Evolutionary conservation across 2,113 vertebrate species (phyloP).

Genomic region (Myocastor coypus): DNA sequence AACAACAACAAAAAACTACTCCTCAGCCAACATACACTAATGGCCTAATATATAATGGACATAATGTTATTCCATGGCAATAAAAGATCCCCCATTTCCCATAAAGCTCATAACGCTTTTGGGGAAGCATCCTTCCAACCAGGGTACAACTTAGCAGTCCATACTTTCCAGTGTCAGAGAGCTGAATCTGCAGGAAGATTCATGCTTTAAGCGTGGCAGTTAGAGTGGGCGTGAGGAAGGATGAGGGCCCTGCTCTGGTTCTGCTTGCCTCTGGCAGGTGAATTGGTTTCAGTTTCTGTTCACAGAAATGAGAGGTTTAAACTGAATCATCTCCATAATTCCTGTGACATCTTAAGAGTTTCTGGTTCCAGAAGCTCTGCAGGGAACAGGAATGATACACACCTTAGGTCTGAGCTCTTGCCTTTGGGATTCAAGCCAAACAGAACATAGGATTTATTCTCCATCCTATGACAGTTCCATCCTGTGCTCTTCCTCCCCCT

Average conservation of each 20-base stretch:
- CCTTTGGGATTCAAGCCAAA: not conserved
- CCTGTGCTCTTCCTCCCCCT: not conserved
- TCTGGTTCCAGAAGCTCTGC: not conserved
- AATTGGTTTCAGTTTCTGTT: not conserved
- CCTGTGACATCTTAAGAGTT: not conserved
- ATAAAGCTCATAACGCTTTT: not conserved
- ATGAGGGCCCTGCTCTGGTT: not conserved
- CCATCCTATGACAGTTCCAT: not conserved
- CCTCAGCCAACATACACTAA: not conserved
- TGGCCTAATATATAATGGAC: not conserved
- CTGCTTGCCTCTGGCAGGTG: not conserved
- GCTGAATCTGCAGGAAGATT: not conserved
- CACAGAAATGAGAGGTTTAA: not conserved
- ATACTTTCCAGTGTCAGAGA: not conserved
- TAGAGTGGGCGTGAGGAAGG: too few species aligned
- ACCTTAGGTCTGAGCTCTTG: not conserved
- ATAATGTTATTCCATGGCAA: not conserved
- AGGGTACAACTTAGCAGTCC: not conserved
- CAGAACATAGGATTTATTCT: not conserved
- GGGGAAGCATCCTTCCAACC: not conserved
- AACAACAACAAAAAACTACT: too few species aligned
- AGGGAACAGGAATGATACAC: not conserved
- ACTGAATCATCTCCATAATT: not conserved
- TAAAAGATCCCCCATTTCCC: not conserved
- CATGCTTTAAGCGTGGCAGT: accelerated